Evolutionary conservation across 2,797 vertebrate species (phyloP).

Genomic region (Fundulus diaphanus): DNA sequence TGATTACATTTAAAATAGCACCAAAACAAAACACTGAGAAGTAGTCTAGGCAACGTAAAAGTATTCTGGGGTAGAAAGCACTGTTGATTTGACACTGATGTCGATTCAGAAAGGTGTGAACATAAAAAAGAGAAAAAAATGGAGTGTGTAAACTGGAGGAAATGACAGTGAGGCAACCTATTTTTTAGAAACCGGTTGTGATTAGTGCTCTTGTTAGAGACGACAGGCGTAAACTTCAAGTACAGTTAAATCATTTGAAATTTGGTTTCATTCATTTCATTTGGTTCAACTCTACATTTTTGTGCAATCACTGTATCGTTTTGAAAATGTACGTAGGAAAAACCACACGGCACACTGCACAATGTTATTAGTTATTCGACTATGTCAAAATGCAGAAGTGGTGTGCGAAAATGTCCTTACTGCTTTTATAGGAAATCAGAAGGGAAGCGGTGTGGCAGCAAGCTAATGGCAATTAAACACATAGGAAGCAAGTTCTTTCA

Average conservation of each 20-base stretch:
- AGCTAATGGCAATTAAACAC: not conserved
- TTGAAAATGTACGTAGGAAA: not conserved
- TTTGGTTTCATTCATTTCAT: not conserved
- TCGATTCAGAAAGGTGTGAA: not conserved
- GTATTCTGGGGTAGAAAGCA: not conserved
- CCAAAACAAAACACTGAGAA: not conserved
- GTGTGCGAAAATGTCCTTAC: not conserved
- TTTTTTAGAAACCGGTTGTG: not conserved
- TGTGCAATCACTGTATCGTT: not conserved
- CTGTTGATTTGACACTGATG: not conserved
- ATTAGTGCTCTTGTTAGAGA: not conserved
- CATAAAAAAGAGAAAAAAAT: not conserved
- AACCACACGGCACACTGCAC: not conserved
- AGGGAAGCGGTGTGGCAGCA: not conserved
- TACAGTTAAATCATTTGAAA: not conserved
- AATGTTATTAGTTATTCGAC: not conserved
- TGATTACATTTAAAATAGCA: constrained; percentile 5
- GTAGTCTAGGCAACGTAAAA: not conserved
- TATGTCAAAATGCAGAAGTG: not conserved
- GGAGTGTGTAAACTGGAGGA: not conserved
- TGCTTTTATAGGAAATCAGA: not conserved
- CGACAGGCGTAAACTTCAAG: not conserved
- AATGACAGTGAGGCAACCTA: not conserved
- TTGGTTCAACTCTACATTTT: not conserved
- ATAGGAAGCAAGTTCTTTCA: not conserved